These are phyloP conservation scores for Leucopternis melanops DNA, from an alignment of 2,113 vertebrate species.

Conservation along the genomic window DNA sequence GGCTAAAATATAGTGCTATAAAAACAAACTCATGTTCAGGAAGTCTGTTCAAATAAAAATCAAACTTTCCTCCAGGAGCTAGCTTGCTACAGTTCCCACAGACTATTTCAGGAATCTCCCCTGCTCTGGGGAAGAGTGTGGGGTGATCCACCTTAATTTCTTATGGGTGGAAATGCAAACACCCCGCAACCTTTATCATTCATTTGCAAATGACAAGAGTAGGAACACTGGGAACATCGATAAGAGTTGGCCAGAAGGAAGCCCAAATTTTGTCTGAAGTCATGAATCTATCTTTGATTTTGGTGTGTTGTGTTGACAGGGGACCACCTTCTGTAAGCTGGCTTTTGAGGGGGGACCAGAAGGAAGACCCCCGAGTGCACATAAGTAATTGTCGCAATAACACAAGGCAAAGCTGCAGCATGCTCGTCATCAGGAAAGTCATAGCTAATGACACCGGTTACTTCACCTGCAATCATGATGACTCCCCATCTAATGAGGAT, in stretches of 20 bases:
- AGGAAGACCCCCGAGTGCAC: slow-evolving; percentile 46
- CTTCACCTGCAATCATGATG: too few species aligned
- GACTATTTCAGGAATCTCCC: neutral
- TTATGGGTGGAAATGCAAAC: neutral
- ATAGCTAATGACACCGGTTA: slow-evolving; percentile 71
- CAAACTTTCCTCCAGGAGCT: neutral
- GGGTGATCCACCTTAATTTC: neutral
- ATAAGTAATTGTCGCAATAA: slow-evolving; percentile 46
- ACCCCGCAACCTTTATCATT: neutral
- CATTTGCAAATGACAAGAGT: neutral
- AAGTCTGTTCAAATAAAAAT: neutral
- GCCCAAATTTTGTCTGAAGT: neutral
- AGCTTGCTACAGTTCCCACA: neutral
- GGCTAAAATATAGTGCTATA: neutral
- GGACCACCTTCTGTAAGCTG: slow-evolving; percentile 71
- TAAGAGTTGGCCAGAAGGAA: neutral
- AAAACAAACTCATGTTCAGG: neutral
- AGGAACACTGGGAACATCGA: fast-evolving
- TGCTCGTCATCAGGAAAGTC: slow-evolving; percentile 65
- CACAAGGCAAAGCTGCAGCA: slow-evolving; percentile 67
- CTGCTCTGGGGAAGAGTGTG: neutral
- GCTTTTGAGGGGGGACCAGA: slow-evolving; percentile 48
- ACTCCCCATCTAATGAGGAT: too few species aligned
- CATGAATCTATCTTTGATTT: neutral
- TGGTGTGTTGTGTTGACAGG: slow-evolving; percentile 54